phyloP scores from a whole-genome alignment of 2,113 vertebrate genomes.

The Lontra canadensis region DNA sequence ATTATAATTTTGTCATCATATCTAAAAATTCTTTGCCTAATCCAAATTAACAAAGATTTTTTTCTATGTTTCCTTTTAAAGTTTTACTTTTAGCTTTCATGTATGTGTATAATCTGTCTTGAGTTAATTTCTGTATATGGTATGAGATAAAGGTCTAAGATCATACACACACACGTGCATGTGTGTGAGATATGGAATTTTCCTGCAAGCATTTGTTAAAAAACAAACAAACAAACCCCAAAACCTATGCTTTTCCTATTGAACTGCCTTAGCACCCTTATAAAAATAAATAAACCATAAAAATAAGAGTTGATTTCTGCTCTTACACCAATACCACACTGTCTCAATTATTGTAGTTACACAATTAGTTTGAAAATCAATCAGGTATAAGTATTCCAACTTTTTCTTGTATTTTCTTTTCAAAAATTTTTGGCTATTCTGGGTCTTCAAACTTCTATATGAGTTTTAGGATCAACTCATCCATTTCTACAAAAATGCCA shows the following conservation, averaged over 20 bases:
- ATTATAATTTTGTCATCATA: neutral
- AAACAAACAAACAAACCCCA: neutral
- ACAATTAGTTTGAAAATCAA: neutral
- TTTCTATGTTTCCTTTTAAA: neutral
- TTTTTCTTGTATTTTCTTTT: neutral
- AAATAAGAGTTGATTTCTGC: neutral
- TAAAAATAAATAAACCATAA: neutral
- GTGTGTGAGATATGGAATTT: neutral
- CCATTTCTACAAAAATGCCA: neutral
- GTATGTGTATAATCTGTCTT: neutral
- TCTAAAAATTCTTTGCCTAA: neutral
- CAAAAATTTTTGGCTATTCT: neutral
- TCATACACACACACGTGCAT: neutral
- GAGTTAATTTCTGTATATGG: neutral
- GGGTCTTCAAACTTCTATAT: neutral
- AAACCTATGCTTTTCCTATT: neutral
- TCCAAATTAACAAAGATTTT: neutral
- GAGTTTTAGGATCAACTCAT: neutral
- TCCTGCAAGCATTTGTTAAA: neutral
- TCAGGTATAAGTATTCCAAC: neutral
- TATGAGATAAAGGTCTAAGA: neutral
- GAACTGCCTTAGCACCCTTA: neutral
- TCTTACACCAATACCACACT: neutral
- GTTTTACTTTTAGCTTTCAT: conserved; percentile 11
- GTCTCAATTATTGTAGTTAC: neutral